Evolutionary conservation across 2,797 vertebrate genomes (phyloP).

Genomic region (Ctenosaura bakeri): DNA sequence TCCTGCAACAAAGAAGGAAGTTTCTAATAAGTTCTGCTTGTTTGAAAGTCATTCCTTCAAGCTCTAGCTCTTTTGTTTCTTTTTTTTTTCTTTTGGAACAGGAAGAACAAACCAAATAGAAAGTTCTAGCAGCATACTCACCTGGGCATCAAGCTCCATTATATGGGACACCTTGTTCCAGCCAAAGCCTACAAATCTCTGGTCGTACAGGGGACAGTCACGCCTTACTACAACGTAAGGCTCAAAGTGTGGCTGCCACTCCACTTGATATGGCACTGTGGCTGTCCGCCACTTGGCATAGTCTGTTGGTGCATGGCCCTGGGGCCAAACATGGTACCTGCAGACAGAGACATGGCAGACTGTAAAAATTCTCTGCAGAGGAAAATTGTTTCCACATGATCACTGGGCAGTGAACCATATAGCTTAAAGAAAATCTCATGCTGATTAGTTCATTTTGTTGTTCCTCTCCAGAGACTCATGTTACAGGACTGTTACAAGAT

Average conservation of each 20-base stretch:
- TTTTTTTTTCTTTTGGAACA: background rate
- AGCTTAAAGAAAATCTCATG: background rate
- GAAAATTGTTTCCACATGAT: background rate
- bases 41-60: too few relatives aligned
- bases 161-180: slow-evolving; percentile 98
- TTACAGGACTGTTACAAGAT: background rate
- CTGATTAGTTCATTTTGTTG: background rate
- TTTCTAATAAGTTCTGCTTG: rapidly evolving
- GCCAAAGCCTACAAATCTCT: slow-evolving; percentile 95
- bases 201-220: slow-evolving; percentile 93
- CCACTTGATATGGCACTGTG: slow-evolving; percentile 89
- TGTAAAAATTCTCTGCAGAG: background rate
- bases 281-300: slow-evolving; percentile 95
- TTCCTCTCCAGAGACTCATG: background rate
- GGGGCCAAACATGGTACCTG: slow-evolving; percentile 96
- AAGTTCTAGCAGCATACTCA: slow-evolving; percentile 62
- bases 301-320: slow-evolving; percentile 92
- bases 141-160: slow-evolving; percentile 96
- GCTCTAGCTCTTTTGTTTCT: background rate
- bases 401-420: background rate
- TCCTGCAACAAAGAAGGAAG: slow-evolving; percentile 80
- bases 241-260: slow-evolving; percentile 94
- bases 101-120: background rate
- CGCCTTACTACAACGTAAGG: slow-evolving; percentile 93
- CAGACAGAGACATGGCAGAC: background rate